These are phyloP conservation scores for Ibycter americanus DNA, from an alignment of 2,797 vertebrate species.

Conservation along the genomic window DNA sequence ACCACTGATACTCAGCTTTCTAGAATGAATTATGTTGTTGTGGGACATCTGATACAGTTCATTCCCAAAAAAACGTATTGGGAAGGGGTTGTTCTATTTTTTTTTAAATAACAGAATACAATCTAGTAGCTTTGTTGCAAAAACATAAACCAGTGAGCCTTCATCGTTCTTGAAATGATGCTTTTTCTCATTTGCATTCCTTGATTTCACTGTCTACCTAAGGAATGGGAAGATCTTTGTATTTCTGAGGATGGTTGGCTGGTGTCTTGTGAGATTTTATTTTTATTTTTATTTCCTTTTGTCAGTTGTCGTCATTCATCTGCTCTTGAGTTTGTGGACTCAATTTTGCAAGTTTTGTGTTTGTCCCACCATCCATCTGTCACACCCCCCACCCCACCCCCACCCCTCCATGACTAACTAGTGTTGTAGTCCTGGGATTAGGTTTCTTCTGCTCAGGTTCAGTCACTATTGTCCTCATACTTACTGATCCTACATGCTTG, in stretches of 20 bases:
- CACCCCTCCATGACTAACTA: neutral
- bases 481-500: neutral
- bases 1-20: neutral
- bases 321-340: neutral
- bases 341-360: neutral
- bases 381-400: rapidly evolving
- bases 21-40: neutral
- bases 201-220: neutral
- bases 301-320: neutral
- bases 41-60: neutral
- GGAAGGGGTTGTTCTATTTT: neutral
- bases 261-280: neutral
- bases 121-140: neutral
- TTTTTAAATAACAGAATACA: neutral
- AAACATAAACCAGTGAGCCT: rapidly evolving
- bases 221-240: neutral
- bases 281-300: neutral
- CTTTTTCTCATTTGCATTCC: neutral
- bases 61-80: neutral
- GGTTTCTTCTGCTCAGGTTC: neutral
- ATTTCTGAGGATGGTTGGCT: neutral
- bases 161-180: neutral
- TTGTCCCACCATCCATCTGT: neutral
- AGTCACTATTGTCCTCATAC: neutral
- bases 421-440: neutral